A percentile compares a stretch with the other conserved stretches of the same genome.
Evolutionary conservation across 2,888 invertebrate species (phyloP).

Genomic region (Julus scandinavius): DNA sequence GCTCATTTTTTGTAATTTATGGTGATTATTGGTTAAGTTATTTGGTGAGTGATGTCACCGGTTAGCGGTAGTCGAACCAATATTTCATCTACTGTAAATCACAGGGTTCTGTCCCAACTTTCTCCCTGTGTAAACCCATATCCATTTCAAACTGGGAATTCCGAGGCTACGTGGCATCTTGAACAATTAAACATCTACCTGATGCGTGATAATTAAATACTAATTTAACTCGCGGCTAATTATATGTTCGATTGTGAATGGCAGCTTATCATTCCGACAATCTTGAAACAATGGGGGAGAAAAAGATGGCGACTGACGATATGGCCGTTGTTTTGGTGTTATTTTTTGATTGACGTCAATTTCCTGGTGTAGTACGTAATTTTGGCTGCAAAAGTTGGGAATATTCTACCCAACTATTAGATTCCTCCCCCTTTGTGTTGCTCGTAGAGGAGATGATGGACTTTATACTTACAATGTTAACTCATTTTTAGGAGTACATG

Average conservation of each 20-base stretch:
- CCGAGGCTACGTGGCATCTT: neutral
- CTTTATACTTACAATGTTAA: too few relatives aligned
- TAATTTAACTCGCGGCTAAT: neutral
- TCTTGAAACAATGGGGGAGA: neutral
- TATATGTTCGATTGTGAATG: constrained; percentile 7
- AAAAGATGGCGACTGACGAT: constrained; percentile 17
- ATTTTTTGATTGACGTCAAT: neutral
- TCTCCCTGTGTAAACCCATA: neutral
- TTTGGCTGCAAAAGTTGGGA: neutral
- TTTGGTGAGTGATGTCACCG: neutral
- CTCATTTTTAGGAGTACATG: too few relatives aligned
- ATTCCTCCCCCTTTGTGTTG: too few relatives aligned
- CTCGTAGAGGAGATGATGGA: too few relatives aligned
- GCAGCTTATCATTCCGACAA: neutral
- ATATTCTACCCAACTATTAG: neutral
- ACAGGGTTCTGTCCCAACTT: neutral
- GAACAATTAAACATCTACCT: neutral
- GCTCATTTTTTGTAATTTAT: neutral
- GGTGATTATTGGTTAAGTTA: neutral
- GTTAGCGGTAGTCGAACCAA: neutral
- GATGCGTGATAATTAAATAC: constrained; percentile 13
- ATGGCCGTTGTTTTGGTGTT: neutral
- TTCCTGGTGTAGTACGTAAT: neutral
- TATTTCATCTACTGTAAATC: neutral
- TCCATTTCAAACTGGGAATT: neutral